Base-by-base conservation (phyloP, 2,113 vertebrate genomes). In the Mobula birostris region DNA sequence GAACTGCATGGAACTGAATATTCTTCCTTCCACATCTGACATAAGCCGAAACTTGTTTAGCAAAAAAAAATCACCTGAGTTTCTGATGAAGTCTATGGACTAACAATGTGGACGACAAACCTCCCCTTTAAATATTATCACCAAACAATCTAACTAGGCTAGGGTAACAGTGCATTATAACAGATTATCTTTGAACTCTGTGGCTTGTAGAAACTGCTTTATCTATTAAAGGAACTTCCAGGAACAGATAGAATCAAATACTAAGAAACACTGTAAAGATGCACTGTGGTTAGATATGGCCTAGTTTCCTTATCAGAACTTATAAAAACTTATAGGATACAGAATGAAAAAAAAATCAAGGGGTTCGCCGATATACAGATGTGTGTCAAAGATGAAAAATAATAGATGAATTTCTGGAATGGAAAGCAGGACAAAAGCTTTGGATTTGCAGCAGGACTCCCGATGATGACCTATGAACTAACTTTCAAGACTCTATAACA, bases 171-270 rank as follows among this genome's bases (percentile, higher is more conserved):
- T 19, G 58, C 15, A 66, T 17, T n/a, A n/a, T 19, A 66, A 63
- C 85, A 66, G 5, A 66, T 90, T 90, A 19, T 90, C 85, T 90
- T 66, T 66, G 58, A 90, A 66, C 29, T 8, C 29, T 90, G 85
- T 11, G 85, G 85, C 66, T 90, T 15, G 6, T 32, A 90, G 29
- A 66, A 90, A 90, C 85, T 90, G 58, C 85, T 90, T 90, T 14
- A 90, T 90, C 85, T 66, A 66, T 90, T 90, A 90, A 90, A 90
- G 85, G 17, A 61, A 66, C 85, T 90, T 90, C 85, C 85, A 90
- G 61, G 85, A 90, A 90, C 85, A 90, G 85, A 66, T 90, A 66
- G 61, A 66, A 90, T 90, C 85, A 90, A 90, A 90, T 90, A 90
- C 85, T 66, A 17, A 90, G 85, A 90, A 90, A 90, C 29, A 90